phyloP scores from a whole-genome alignment of 2,797 vertebrate genomes.

The Apogon hyalosoma region DNA sequence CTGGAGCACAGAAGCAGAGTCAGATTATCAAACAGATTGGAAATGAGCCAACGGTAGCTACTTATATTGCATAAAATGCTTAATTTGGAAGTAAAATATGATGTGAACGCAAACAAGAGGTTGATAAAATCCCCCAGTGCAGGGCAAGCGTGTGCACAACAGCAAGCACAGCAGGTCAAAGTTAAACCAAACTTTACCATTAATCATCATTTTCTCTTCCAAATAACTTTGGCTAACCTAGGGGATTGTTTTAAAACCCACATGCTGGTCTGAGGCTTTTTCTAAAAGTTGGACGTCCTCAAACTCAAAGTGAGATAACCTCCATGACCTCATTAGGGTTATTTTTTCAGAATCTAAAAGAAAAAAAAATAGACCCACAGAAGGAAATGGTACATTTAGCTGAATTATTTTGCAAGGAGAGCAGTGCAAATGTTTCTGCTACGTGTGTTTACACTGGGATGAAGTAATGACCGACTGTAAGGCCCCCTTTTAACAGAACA shows the following conservation, averaged over 20 bases:
- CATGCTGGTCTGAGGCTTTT: no score
- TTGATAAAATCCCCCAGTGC: no score
- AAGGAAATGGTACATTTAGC: not conserved
- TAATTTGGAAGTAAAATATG: not conserved
- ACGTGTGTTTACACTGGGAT: not conserved
- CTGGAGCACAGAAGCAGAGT: not conserved
- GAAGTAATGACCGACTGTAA: constrained; percentile 18
- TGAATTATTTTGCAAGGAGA: not conserved
- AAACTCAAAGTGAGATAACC: no score
- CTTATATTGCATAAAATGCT: not conserved
- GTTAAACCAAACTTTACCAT: no score
- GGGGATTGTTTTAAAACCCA: no score
- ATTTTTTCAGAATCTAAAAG: no score
- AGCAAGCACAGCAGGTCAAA: no score
- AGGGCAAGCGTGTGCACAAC: no score
- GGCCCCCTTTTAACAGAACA: constrained; percentile 8
- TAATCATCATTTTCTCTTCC: no score
- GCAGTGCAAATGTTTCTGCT: not conserved
- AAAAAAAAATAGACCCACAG: no score
- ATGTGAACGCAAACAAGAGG: not conserved
- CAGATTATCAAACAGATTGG: not conserved
- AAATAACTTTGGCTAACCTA: no score
- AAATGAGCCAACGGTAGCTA: not conserved
- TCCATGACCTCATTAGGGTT: no score
- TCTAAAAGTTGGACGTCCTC: not conserved